Evolutionary conservation across 2,113 vertebrate genomes (phyloP).

Genomic region (Gymnogyps californianus): DNA sequence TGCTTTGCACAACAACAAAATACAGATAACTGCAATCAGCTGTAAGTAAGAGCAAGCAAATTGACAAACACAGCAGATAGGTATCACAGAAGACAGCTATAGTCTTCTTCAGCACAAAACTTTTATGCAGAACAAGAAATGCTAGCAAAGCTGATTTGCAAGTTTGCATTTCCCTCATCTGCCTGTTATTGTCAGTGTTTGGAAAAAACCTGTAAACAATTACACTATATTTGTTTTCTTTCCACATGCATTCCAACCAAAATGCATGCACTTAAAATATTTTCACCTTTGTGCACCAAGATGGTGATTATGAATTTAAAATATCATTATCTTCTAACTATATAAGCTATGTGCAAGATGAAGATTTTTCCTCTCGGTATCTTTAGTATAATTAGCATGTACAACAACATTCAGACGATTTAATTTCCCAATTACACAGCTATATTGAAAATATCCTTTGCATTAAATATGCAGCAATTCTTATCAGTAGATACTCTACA

Average conservation of each 20-base stretch:
- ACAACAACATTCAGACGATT: slow-evolving; percentile 8
- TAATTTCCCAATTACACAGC: slow-evolving; percentile 45
- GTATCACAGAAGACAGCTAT: too few species aligned
- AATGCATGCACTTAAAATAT: background rate
- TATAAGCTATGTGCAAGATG: background rate
- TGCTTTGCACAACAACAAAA: background rate
- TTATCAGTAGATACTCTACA: background rate
- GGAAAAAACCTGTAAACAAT: background rate
- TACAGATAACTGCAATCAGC: background rate
- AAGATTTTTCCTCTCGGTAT: background rate
- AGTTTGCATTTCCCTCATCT: background rate
- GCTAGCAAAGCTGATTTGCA: background rate
- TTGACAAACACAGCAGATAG: background rate
- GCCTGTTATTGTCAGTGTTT: background rate
- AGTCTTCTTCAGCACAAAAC: background rate
- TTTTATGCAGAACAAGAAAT: background rate
- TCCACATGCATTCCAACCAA: background rate
- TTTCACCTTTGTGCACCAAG: background rate
- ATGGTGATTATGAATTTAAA: background rate
- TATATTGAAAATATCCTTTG: background rate
- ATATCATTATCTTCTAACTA: background rate
- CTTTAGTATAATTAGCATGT: slow-evolving; percentile 21
- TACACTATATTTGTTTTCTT: background rate
- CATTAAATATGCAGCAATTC: background rate
- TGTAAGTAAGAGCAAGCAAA: background rate